Evolutionary conservation across 1,140 invertebrate species (phyloP).

Genomic region (Drosophila saltans): DNA sequence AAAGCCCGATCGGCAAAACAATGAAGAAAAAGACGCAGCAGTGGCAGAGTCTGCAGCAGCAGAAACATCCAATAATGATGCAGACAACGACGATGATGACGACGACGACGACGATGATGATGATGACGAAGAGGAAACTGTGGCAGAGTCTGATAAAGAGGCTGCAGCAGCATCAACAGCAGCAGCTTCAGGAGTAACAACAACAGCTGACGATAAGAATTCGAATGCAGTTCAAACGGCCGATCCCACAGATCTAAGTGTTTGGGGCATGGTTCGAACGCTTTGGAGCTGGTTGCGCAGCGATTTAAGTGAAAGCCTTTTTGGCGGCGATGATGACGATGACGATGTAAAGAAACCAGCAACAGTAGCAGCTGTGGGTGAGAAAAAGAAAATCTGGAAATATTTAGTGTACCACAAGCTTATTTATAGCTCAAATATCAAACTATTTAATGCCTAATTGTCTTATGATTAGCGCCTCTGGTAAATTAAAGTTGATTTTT

Average conservation of each 20-base stretch:
- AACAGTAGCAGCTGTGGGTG: slow-evolving; percentile 57
- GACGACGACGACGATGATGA: slow-evolving; percentile 38
- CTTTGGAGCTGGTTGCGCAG: slow-evolving; percentile 74
- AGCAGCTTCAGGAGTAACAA: neutral
- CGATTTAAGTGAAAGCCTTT: slow-evolving; percentile 79
- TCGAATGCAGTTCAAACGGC: slow-evolving; percentile 59
- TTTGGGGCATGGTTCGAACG: slow-evolving; percentile 76
- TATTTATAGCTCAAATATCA: neutral
- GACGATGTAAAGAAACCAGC: slow-evolving; percentile 54
- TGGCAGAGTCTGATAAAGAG: slow-evolving; percentile 45
- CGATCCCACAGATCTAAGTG: slow-evolving; percentile 69
- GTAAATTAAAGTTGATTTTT: neutral
- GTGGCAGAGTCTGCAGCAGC: slow-evolving; percentile 25
- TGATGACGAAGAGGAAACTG: slow-evolving; percentile 27
- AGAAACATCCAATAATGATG: slow-evolving; percentile 21
- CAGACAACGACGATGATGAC: slow-evolving; percentile 27
- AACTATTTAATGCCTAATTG: slow-evolving; percentile 21
- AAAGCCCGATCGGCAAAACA: slow-evolving; percentile 47
- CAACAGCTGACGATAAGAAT: slow-evolving; percentile 43
- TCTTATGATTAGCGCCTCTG: slow-evolving; percentile 54
- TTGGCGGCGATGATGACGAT: slow-evolving; percentile 51
- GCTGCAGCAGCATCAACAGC: slow-evolving; percentile 11
- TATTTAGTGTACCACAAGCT: slow-evolving; percentile 15
- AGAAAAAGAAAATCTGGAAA: slow-evolving; percentile 32
- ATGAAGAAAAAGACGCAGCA: slow-evolving; percentile 47